Conservation (phyloP, 2,797 vertebrate species). For the Threskiornis aethiopicus region DNA sequence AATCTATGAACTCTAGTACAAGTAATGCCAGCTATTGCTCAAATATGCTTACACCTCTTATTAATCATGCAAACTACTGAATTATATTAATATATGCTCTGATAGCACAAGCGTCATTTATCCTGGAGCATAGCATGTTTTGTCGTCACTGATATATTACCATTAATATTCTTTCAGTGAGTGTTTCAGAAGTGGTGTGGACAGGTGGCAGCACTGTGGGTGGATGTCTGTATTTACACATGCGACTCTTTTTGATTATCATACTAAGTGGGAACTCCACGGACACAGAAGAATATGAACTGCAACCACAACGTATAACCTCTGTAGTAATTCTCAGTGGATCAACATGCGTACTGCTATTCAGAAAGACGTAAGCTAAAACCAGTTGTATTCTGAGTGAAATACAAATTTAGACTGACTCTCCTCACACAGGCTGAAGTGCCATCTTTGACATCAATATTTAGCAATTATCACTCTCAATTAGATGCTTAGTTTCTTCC, state of each 20-base stretch:
- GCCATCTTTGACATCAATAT: background rate
- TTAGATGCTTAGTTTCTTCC: background rate
- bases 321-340: background rate
- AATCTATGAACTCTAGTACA: background rate
- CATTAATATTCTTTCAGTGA: background rate
- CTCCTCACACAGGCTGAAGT: background rate
- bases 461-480: background rate
- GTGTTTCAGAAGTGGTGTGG: background rate
- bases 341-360: fast-evolving
- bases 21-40: background rate
- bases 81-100: background rate
- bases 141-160: background rate
- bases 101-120: background rate
- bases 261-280: background rate
- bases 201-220: background rate
- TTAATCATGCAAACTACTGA: fast-evolving
- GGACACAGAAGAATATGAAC: background rate
- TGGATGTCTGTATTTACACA: background rate
- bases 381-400: background rate
- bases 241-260: background rate
- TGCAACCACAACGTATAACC: background rate
- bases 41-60: background rate
- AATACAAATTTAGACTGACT: background rate
- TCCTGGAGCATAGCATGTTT: background rate
- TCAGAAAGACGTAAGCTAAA: background rate